Conservation (phyloP, 2,888 invertebrate genomes). For the Andrena flavipes region DNA sequence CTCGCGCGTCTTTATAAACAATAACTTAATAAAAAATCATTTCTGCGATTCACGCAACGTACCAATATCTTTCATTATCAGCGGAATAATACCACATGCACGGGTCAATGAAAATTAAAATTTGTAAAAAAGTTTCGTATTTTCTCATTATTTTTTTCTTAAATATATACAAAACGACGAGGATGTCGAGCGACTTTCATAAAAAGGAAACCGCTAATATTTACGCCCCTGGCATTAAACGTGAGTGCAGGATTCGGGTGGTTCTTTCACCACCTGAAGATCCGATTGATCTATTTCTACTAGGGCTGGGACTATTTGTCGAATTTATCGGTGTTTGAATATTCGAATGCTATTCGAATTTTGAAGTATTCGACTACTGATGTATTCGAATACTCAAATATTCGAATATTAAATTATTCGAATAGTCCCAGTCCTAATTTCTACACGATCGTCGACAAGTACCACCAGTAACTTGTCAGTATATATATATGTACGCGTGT, state of each 20-base stretch:
- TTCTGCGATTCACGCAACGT: not conserved
- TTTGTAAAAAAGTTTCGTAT: constrained; percentile 14
- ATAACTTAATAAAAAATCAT: not conserved
- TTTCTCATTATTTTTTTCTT: constrained; percentile 16
- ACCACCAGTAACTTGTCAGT: too few species aligned
- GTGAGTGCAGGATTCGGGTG: constrained; percentile 25
- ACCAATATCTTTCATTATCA: not conserved
- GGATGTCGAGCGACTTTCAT: constrained; percentile 12
- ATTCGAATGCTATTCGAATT: too few species aligned
- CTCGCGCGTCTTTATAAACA: not conserved
- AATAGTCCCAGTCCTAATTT: too few species aligned
- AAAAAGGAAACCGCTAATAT: constrained; percentile 34
- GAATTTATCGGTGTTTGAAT: too few species aligned
- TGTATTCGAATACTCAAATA: too few species aligned
- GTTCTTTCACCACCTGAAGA: constrained; percentile 4
- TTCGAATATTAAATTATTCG: too few species aligned
- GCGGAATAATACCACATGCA: not conserved
- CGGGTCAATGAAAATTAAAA: constrained; percentile 3
- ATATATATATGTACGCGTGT: not conserved
- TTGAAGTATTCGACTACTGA: too few species aligned
- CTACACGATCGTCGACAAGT: too few species aligned
- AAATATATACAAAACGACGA: constrained; percentile 31
- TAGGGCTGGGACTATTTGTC: too few species aligned
- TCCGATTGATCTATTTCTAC: constrained; percentile 33
- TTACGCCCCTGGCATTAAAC: constrained; percentile 41